These are phyloP conservation scores for Artibeus jamaicensis DNA, from an alignment of 2,797 vertebrate species.

Conservation along the genomic window DNA sequence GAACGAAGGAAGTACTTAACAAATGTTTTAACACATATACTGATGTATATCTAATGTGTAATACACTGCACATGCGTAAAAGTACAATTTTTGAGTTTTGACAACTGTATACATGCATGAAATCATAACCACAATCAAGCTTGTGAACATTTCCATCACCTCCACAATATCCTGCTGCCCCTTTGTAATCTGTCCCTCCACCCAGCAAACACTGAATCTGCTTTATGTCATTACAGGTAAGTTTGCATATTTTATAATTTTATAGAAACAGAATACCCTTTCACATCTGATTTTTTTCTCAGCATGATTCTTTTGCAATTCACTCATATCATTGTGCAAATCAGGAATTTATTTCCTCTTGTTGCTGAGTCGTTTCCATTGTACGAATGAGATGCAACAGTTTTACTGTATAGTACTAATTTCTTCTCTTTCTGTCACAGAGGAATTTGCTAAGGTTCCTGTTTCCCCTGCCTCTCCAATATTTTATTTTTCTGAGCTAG, in stretches of 20 bases:
- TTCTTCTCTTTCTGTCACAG: not conserved
- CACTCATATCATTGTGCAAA: not conserved
- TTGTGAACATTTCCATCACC: not conserved
- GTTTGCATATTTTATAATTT: not conserved
- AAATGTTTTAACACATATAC: not conserved
- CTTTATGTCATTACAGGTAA: not conserved
- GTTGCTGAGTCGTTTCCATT: not conserved
- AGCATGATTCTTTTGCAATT: not conserved
- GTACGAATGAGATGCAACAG: not conserved
- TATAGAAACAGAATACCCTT: not conserved
- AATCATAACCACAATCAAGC: not conserved
- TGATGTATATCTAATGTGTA: not conserved
- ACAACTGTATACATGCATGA: not conserved
- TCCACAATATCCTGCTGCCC: not conserved
- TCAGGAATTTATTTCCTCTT: constrained; percentile 6
- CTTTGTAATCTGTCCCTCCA: not conserved
- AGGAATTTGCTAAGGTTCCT: not conserved
- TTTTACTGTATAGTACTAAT: not conserved
- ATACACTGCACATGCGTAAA: not conserved
- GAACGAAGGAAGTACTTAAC: not conserved
- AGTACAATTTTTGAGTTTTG: not conserved
- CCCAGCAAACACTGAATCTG: not conserved
- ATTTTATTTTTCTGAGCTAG: not conserved
- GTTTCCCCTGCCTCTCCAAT: not conserved
- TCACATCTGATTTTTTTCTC: not conserved